phyloP scores from a whole-genome alignment of 2,113 vertebrate species.

The Corvus moneduloides region DNA sequence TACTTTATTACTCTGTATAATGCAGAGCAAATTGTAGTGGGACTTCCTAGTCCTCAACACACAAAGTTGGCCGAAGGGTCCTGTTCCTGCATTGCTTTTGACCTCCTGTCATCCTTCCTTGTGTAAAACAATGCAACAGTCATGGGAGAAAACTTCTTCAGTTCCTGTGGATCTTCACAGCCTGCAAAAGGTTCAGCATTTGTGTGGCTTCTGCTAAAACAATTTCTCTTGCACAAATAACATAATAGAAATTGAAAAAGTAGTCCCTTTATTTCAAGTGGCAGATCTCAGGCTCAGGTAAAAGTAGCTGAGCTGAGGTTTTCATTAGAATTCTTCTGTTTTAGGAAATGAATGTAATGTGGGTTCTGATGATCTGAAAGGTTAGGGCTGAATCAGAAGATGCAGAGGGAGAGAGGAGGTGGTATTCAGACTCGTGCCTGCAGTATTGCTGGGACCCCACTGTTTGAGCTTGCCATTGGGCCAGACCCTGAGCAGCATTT shows the following conservation, averaged over 20 bases:
- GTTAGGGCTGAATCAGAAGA: neutral
- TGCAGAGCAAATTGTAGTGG: neutral
- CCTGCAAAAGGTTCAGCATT: neutral
- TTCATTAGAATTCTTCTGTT: neutral
- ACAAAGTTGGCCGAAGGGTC: neutral
- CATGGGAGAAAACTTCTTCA: neutral
- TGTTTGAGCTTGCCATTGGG: neutral
- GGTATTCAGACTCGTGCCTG: neutral
- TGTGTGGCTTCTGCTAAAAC: neutral
- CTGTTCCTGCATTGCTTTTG: slow-evolving; percentile 19
- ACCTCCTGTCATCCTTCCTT: slow-evolving; percentile 6
- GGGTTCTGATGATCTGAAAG: neutral
- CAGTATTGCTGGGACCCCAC: neutral
- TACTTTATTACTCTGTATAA: neutral
- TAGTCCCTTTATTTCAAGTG: neutral
- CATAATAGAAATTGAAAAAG: neutral
- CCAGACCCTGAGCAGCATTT: neutral
- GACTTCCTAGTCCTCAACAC: neutral
- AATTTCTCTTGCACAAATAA: slow-evolving; percentile 11
- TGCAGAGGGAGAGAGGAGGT: neutral
- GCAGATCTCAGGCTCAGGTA: neutral
- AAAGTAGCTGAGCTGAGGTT: neutral
- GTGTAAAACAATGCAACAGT: slow-evolving; percentile 14
- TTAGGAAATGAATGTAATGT: neutral
- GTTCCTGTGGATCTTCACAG: slow-evolving; percentile 45